Conservation (phyloP, 2,113 vertebrate genomes). For the Panthera leo region DNA sequence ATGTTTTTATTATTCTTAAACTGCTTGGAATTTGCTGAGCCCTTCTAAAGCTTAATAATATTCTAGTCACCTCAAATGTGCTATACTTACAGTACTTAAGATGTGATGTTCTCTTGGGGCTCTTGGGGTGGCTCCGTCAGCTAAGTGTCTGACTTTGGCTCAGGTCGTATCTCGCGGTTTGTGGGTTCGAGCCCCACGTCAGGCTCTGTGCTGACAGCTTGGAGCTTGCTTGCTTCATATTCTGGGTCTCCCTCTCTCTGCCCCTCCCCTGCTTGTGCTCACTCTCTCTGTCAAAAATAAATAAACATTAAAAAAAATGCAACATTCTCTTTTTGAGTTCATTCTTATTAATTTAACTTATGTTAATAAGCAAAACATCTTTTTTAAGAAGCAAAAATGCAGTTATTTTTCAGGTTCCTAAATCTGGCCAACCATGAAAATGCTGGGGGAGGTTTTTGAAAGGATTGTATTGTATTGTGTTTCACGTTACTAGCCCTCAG, state of each 20-base stretch:
- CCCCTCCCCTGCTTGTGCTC: too few species aligned
- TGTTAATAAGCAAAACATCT: neutral
- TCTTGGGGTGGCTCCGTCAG: too few species aligned
- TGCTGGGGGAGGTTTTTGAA: neutral
- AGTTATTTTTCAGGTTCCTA: neutral
- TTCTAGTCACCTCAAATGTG: neutral
- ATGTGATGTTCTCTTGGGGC: neutral
- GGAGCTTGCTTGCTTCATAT: too few species aligned
- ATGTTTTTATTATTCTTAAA: neutral
- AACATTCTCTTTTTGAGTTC: neutral
- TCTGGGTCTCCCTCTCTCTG: too few species aligned
- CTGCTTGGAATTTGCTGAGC: neutral
- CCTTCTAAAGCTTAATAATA: neutral
- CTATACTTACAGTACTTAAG: neutral
- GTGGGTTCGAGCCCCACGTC: too few species aligned
- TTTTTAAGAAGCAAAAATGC: conserved; percentile 29
- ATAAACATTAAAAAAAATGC: too few species aligned
- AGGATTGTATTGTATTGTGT: neutral
- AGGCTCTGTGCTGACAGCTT: too few species aligned
- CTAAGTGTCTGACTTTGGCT: too few species aligned
- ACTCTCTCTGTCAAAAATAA: too few species aligned
- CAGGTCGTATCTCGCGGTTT: too few species aligned
- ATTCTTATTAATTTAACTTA: neutral
- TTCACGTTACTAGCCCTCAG: neutral
- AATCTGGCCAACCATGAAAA: neutral